Evolutionary conservation across 2,888 invertebrate genomes (phyloP).

Genomic region (Diplazon laetatorius): DNA sequence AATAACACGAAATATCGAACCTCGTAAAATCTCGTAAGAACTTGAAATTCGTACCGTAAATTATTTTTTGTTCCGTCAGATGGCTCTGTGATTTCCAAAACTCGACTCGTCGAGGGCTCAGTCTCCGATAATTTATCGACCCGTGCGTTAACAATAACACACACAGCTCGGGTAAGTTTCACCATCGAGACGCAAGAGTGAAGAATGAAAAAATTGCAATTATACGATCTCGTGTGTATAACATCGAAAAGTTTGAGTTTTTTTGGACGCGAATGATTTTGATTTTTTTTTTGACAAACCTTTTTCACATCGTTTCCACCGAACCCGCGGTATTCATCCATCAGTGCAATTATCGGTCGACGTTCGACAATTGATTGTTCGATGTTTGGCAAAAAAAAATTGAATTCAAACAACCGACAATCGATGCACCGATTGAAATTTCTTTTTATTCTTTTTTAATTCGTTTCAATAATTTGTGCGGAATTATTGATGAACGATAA

Average conservation of each 20-base stretch:
- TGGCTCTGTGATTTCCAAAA: slow-evolving; percentile 22
- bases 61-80: too few species aligned
- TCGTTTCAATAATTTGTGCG: too few species aligned
- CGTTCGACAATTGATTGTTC: not conserved
- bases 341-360: not conserved
- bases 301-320: not conserved
- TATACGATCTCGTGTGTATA: not conserved
- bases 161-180: too few species aligned
- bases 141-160: too few species aligned
- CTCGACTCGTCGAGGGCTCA: too few species aligned
- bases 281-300: not conserved
- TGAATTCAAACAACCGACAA: too few species aligned
- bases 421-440: too few species aligned
- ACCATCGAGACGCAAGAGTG: not conserved
- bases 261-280: not conserved
- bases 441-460: too few species aligned
- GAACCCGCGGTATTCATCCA: too few species aligned
- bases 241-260: not conserved
- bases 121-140: too few species aligned
- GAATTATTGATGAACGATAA: too few species aligned
- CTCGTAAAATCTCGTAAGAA: slow-evolving; percentile 54
- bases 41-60: not conserved
- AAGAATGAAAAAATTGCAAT: slow-evolving; percentile 12
- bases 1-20: slow-evolving; percentile 50
- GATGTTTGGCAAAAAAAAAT: not conserved